Evolutionary conservation across 2,797 vertebrate species (phyloP).

Genomic region (Sebastes vulpes): DNA sequence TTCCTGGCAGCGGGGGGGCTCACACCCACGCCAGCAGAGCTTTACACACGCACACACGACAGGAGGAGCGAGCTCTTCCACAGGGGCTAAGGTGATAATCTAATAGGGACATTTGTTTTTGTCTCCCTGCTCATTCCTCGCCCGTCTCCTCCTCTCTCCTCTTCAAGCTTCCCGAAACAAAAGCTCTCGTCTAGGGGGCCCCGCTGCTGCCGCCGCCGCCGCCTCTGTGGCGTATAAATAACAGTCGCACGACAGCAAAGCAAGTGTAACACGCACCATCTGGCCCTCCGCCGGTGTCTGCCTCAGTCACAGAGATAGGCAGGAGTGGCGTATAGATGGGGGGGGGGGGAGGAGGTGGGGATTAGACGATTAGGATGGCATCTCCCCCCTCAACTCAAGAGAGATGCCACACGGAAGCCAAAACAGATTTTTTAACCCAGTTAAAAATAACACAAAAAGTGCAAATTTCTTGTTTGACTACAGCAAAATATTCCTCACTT

Average conservation of each 20-base stretch:
- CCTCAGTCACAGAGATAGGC: slow-evolving; percentile 56
- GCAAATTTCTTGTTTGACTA: background rate
- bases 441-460: slow-evolving; percentile 41
- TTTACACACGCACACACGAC: slow-evolving; percentile 30
- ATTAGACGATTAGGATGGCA: slow-evolving; percentile 40
- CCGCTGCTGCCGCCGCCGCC: slow-evolving; percentile 6
- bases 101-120: slow-evolving; percentile 81
- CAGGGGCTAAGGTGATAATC: slow-evolving; percentile 71
- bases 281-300: slow-evolving; percentile 71
- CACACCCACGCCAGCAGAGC: slow-evolving; percentile 32
- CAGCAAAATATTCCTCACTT: background rate
- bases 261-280: slow-evolving; percentile 83
- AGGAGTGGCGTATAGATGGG: slow-evolving; percentile 12
- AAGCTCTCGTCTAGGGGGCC: slow-evolving; percentile 51
- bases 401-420: slow-evolving; percentile 16
- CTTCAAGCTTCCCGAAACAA: slow-evolving; percentile 56
- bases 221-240: slow-evolving; percentile 78
- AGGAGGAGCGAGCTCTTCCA: slow-evolving; percentile 61
- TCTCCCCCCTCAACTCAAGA: slow-evolving; percentile 27
- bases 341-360: background rate
- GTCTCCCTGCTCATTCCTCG: slow-evolving; percentile 39
- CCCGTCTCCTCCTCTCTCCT: slow-evolving; percentile 42
- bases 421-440: background rate
- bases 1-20: slow-evolving; percentile 41
- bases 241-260: slow-evolving; percentile 73